Base-by-base conservation (phyloP, 2,888 invertebrate species). In the Anorthoa munda region DNA sequence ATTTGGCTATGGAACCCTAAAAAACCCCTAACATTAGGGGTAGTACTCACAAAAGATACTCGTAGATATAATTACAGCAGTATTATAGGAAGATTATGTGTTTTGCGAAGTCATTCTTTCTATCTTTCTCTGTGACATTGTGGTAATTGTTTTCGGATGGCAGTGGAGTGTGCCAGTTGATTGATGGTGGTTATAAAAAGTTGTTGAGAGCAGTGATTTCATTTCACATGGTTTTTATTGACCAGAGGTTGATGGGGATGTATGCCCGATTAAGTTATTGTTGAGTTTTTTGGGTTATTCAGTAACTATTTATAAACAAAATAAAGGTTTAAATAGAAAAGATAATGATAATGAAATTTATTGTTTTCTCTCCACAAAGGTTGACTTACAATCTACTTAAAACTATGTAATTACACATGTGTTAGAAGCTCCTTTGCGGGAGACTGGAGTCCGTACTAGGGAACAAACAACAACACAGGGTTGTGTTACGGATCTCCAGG, bases 51-150 rank as follows among this genome's bases (percentile, higher is more conserved):
- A 92, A 93, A 88, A 90, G 90, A 93, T 71, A n/a, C n/a, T n/a
- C n/a, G n/a, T n/a, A 92, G 92, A 94, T 90, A 92, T 91, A 94
- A 95, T 94, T 94, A 95, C 92, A 87, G 87, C 90, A 91, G 87
- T 90, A 93, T 93, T 92, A 93, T 91, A 93, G 75, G 76, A 87
- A 89, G 88, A 94, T 94, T 94, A 93, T 86, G 87, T 82, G 85
- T 89, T 92, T 90, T 88, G 85, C 89, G 83, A 66, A 91, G 89
- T 94, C 94, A 94, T 88, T 64, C 70, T 26, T 77, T 73, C 63
- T 60, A 73, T 79, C 72, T 77, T 46, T 61, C 23, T 68, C 13
- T 60, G 77, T 73, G 79, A 83, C 79, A 72, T 66, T 75, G 71
- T 66, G 48, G 63, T 72, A 73, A 81, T 80, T 77, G 75, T 75